Evolutionary conservation across 1,140 invertebrate species (phyloP), one percentile per base, ranked within the genome.

Genomic region (Heliconius melpomene): DNA sequence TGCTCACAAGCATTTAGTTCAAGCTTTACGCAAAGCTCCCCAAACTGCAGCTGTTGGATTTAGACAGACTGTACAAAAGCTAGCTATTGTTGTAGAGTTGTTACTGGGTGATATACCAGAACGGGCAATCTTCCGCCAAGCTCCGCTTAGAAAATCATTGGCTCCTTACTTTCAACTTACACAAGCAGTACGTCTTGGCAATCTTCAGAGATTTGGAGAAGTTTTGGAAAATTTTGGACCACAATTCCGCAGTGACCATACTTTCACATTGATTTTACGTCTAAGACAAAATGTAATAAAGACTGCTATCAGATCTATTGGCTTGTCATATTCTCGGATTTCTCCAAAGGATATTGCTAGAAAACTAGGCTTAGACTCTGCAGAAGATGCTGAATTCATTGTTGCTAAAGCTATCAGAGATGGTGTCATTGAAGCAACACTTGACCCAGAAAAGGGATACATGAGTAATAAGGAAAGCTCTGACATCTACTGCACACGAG

Each of bases 391-490:
- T 1, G 99, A 99, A 93, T 99, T 99, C 90, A 99, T 99, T 90
- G 99, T 99, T 0, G 98, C 99, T 0, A 99, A 99, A 95, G 99
- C 99, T n/a, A 99, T 99, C 78, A 95, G 98, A 74, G 99, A 99
- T 95, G 98, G 99, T 73, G 99, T 99, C 2, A 99, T 99, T 91
- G 99, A 99, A 94, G 99, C 99, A 1, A 98, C 97, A 1, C 96
- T 99, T 81, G 98, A 99, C 95, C 98, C 99, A 80, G 98, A 99
- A 91, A 97, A 98, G 83, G 98, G 98, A 23, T 99, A 98, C 88
- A 99, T 99, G 97, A 97, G 99, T 81, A 99, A 98, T 86, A 99
- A 99, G 90, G 99, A 99, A 92, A 98, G 98, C 66, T 98, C 97
- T 5, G 99, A 99, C 91, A 97, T 99, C 84, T 99, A 99, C 93